Evolutionary conservation across 2,113 vertebrate species (phyloP).

Genomic region (Lophura nycthemera): DNA sequence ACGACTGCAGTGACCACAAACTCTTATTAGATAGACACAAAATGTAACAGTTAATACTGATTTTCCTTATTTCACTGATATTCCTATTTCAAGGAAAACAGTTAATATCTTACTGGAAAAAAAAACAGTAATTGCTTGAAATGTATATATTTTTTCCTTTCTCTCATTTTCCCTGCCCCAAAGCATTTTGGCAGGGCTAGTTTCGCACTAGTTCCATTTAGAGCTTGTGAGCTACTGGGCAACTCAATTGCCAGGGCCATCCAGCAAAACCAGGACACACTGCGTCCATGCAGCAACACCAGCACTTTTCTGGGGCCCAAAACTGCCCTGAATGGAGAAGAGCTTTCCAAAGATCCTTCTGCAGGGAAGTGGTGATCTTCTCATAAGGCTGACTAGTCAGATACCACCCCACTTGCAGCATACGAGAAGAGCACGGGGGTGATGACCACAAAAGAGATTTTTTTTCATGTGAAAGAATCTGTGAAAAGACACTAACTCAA

Average conservation of each 20-base stretch:
- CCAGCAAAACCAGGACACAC: neutral
- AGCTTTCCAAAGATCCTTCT: neutral
- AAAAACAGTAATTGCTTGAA: neutral
- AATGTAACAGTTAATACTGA: neutral
- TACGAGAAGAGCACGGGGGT: neutral
- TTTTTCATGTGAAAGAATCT: neutral
- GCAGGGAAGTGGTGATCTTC: neutral
- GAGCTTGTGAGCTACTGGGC: neutral
- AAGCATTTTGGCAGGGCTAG: neutral
- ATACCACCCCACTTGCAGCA: neutral
- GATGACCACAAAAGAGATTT: accelerated
- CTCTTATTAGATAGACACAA: neutral
- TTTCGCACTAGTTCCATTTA: neutral
- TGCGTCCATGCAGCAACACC: neutral
- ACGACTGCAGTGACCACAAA: neutral
- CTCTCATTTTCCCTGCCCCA: neutral
- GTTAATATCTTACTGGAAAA: neutral
- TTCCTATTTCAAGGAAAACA: too few relatives aligned
- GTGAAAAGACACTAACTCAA: neutral
- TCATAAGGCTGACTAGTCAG: neutral
- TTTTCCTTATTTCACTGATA: neutral
- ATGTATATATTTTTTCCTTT: neutral
- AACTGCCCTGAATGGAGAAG: neutral
- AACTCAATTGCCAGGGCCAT: neutral
- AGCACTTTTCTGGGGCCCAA: neutral